These are phyloP conservation scores for Plagodis pulveraria DNA, from an alignment of 2,888 invertebrate species.

Conservation along the genomic window DNA sequence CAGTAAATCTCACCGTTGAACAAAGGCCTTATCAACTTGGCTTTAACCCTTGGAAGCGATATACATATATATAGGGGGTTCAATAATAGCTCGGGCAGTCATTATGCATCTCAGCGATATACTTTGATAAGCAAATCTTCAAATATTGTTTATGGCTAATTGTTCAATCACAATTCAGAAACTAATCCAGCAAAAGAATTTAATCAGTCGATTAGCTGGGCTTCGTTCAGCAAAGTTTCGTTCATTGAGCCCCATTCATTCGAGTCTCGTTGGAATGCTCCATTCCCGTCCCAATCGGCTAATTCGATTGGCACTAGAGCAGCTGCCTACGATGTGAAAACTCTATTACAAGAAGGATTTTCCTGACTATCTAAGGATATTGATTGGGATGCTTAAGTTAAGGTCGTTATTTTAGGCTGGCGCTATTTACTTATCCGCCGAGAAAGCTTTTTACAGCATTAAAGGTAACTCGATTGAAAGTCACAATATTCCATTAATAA, in stretches of 20 bases:
- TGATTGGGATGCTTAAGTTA: constrained; percentile 49
- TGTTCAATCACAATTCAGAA: constrained; percentile 41
- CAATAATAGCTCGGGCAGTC: too few relatives aligned
- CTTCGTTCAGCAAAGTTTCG: not conserved
- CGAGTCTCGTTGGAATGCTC: constrained; percentile 45
- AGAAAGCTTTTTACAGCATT: too few relatives aligned
- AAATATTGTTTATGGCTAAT: constrained; percentile 4
- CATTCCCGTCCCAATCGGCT: constrained; percentile 64
- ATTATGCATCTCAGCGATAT: too few relatives aligned
- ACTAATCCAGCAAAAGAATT: constrained; percentile 58
- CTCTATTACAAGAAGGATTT: constrained; percentile 65
- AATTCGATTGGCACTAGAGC: constrained; percentile 77
- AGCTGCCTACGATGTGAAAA: constrained; percentile 75
- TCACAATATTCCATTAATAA: too few relatives aligned
- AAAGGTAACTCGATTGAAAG: too few relatives aligned
- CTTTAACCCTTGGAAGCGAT: too few relatives aligned
- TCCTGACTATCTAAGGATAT: constrained; percentile 59
- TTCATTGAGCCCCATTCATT: constrained; percentile 10
- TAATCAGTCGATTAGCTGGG: constrained; percentile 67
- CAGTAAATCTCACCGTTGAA: too few relatives aligned
- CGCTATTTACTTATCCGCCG: too few relatives aligned
- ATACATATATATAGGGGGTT: too few relatives aligned
- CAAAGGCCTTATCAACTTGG: too few relatives aligned
- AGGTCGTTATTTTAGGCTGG: not conserved
- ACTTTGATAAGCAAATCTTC: not conserved